These are phyloP conservation scores for Ceratina calcarata DNA, from an alignment of 1,140 invertebrate species.

Conservation along the genomic window DNA sequence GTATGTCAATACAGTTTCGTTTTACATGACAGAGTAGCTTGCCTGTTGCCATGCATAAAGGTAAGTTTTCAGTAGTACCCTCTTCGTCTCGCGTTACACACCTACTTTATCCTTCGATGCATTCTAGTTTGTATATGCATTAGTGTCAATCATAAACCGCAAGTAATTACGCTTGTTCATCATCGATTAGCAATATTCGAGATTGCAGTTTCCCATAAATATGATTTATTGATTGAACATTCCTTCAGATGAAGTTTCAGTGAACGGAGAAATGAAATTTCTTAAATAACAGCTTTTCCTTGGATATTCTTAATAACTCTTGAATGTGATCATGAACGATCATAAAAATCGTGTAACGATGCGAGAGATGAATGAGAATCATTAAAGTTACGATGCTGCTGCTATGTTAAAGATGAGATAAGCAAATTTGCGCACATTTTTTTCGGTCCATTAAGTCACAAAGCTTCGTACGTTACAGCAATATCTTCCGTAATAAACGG, in stretches of 20 bases:
- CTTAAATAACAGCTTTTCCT: no score
- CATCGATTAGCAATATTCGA: not conserved
- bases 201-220: no score
- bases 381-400: not conserved
- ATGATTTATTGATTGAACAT: no score
- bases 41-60: not conserved
- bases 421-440: not conserved
- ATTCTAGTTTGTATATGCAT: not conserved
- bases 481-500: constrained; percentile 10
- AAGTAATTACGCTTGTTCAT: not conserved
- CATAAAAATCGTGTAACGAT: no score
- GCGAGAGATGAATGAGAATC: not conserved
- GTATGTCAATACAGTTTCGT: constrained; percentile 25
- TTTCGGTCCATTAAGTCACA: constrained; percentile 5
- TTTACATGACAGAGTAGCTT: constrained; percentile 17
- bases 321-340: no score
- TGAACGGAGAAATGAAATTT: no score
- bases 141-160: not conserved
- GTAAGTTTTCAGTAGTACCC: constrained; percentile 11
- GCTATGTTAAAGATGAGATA: not conserved
- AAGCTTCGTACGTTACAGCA: not conserved
- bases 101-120: not conserved
- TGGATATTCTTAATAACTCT: no score
- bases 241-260: no score
- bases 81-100: constrained; percentile 4